Evolutionary conservation across 2,888 invertebrate genomes (phyloP).

Genomic region (Celastrina argiolus): DNA sequence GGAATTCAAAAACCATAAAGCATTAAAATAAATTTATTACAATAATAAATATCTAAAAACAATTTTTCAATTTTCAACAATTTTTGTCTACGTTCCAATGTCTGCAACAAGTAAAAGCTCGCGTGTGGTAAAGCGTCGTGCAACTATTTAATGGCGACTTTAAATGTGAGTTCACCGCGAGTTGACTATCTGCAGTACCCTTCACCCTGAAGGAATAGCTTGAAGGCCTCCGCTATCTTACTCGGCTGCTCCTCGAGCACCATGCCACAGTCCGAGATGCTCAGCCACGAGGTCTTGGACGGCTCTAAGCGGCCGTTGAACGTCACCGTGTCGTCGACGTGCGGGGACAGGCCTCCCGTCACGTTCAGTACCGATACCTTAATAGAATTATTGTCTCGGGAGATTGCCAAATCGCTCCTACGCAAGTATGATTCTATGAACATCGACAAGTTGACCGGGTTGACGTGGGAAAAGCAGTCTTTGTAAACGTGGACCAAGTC

Average conservation of each 20-base stretch:
- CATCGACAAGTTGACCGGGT: constrained; percentile 95
- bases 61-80: constrained; percentile 33
- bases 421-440: constrained; percentile 96
- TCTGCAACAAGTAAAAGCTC: constrained; percentile 42
- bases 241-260: constrained; percentile 98
- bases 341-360: constrained; percentile 95
- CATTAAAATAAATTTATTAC: constrained; percentile 71
- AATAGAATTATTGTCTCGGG: constrained; percentile 79
- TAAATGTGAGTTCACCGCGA: constrained; percentile 39
- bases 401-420: constrained; percentile 92
- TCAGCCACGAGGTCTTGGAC: constrained; percentile 98
- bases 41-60: constrained; percentile 58
- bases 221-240: constrained; percentile 97
- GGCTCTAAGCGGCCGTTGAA: constrained; percentile 98
- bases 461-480: constrained; percentile 95
- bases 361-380: constrained; percentile 95
- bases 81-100: constrained; percentile 20
- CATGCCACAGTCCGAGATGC: constrained; percentile 99
- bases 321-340: constrained; percentile 97
- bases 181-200: constrained; percentile 90
- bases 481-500: constrained; percentile 96
- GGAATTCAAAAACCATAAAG: constrained; percentile 42
- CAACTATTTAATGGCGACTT: constrained; percentile 60
- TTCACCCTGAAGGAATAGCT: constrained; percentile 98
- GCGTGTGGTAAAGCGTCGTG: constrained; percentile 71